Base-by-base conservation (phyloP, 2,888 invertebrate species). In the Prenolepis imparis region DNA sequence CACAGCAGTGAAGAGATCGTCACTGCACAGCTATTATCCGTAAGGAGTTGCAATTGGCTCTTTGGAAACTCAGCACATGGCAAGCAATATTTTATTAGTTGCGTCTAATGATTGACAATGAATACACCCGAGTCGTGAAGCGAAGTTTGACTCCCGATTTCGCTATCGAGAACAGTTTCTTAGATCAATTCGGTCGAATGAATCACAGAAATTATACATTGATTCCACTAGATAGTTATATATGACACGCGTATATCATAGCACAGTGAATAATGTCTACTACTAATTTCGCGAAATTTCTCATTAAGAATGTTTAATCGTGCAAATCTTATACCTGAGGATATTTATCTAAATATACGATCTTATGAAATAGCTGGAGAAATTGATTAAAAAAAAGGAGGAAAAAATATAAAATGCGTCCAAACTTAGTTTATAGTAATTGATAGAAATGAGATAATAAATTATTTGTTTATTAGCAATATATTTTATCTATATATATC, bases 11-110 rank as follows among this genome's bases (percentile, higher is more conserved):
- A 36, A 21, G 44, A 70, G 59, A 59, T 57, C 21, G 32, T 77
- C 41, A 70, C 21, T 48, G 59, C 59, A 41, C 78, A 61, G 44
- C 36, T 44, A 72, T 78, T 70, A 78, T 78, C 21, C 21, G 21
- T 28, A 24, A 32, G 57, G 41, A 77, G 78, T 72, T 72, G 44
- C 78, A 68, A 70, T 72, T 80, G 72, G 59, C 59, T 80, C 72
- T 59, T 72, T 18, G 72, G 78, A 68, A 78, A 78, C 70, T 55
- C 3, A 15, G 57, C 1, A 32, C 59, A 44, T 41, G 77, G 68
- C 32, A 36, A 24, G 59, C 44, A 80, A 80, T 80, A 72, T 72
- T 80, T 78, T 80, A 80, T 80, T 80, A 80, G 44, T 28, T 28
- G 39, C 28, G 32, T 36, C 48, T 80, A 80, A 80, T 72, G 78